Conservation (phyloP, 1,140 invertebrate species). For the Paraescarpia echinospica region DNA sequence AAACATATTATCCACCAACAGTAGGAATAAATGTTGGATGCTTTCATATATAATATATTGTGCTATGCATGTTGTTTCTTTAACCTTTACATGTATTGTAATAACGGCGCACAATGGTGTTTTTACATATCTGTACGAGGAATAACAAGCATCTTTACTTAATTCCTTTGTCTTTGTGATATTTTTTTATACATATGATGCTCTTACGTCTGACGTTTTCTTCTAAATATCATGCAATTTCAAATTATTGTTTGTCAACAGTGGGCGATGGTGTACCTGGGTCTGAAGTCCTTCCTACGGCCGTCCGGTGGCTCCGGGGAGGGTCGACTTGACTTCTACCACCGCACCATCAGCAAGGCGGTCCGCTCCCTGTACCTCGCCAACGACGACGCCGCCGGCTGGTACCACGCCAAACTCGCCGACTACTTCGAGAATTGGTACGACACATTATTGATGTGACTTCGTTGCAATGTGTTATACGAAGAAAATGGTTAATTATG, state of each 20-base stretch:
- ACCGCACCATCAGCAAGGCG: conserved; percentile 54
- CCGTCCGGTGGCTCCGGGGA: conserved; percentile 50
- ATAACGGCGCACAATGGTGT: no score
- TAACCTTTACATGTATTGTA: no score
- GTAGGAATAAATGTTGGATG: no score
- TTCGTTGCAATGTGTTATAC: not conserved
- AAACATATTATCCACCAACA: no score
- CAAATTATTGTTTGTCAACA: conserved; percentile 37
- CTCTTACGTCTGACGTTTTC: no score
- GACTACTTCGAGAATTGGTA: conserved; percentile 36
- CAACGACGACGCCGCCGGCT: not conserved
- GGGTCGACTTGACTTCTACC: conserved; percentile 54
- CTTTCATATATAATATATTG: no score
- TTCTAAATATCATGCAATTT: not conserved
- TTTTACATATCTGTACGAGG: no score
- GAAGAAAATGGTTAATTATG: not conserved
- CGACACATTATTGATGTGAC: not conserved
- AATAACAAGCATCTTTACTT: not conserved
- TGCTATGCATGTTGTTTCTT: no score
- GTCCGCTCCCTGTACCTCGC: conserved; percentile 33
- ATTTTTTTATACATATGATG: conserved; percentile 6
- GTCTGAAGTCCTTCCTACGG: conserved; percentile 48
- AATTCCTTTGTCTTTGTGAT: not conserved
- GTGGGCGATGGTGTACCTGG: conserved; percentile 44
- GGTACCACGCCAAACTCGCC: conserved; percentile 34